phyloP scores from a whole-genome alignment of 1,140 invertebrate species.

The Chrysoperla carnea region DNA sequence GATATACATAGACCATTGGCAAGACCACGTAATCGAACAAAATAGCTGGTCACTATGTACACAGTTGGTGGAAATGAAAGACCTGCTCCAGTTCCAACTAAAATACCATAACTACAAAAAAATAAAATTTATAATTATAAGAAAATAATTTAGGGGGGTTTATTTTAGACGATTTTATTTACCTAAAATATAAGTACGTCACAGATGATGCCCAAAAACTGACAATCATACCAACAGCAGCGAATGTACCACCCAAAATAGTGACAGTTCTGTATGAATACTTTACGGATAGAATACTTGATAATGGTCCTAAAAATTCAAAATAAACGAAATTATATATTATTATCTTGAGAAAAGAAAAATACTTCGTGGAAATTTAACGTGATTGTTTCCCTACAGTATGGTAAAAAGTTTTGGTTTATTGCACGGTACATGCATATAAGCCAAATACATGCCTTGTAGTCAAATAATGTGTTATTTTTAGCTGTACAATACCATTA shows the following conservation, averaged over 20 bases:
- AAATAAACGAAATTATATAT: constrained; percentile 3
- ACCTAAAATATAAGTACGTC: constrained; percentile 59
- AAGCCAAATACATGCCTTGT: no score
- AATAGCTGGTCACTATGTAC: constrained; percentile 82
- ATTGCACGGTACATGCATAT: no score
- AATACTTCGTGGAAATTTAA: constrained; percentile 3
- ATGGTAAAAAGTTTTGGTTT: no score
- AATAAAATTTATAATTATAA: constrained; percentile 4
- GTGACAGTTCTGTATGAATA: constrained; percentile 85
- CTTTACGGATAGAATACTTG: constrained; percentile 73
- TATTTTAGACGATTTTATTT: constrained; percentile 11
- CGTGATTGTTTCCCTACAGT: no score
- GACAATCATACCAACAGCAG: constrained; percentile 67
- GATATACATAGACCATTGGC: constrained; percentile 82
- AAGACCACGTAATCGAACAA: constrained; percentile 57
- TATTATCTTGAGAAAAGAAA: no score
- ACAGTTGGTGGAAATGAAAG: constrained; percentile 72
- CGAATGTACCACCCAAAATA: constrained; percentile 65
- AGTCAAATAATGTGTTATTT: no score
- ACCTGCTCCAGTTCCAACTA: constrained; percentile 65
- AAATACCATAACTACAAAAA: constrained; percentile 50
- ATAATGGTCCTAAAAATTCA: constrained; percentile 61
- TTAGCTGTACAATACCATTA: no score
- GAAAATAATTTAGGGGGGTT: background rate
- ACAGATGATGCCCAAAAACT: constrained; percentile 68